Base-by-base conservation (phyloP, 2,113 vertebrate genomes). In the Potamarius usumacintae region DNA sequence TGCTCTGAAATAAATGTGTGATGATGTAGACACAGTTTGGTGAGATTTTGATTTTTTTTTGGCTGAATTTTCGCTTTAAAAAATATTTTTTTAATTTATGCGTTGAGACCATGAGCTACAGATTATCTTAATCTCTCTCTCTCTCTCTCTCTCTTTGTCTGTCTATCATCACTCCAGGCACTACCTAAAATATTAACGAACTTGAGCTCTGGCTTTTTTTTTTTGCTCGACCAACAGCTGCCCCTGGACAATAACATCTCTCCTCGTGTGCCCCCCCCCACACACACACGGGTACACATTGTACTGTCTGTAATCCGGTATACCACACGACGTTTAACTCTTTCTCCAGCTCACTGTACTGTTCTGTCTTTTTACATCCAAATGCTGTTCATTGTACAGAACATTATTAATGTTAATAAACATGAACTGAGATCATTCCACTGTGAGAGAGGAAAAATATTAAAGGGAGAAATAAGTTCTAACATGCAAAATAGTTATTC, bases 171-270 rank as follows among this genome's bases (percentile, higher is more conserved):
- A 72, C 86, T 91, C 67, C 67, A 62, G 79, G 30, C 3, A 62
- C 55, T 86, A 17, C 82, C 88, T 96, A 87, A 96, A 96, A 96
- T 94, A 96, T 96, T 96, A 92, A 96, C 91, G 17, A 89, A 87
- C 27, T 87, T n/a, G 76, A 67, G 85, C 80, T 87, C 85, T 84
- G 87, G 86, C 60, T 62, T 90, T 79, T 84, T 85, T 80, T 30
- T 89, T 42, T 42, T 42, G 79, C 93, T 87, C 91, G 92, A 94
- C 92, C 93, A 94, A 92, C 92, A 60, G 90, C 86, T 89, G 57
- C 86, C 88, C 89, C 88, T 34, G 62, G 34, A 91, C 90, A 92
- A 88, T 78, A 85, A 69, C n/a, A 63, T 84, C 74, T 85, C 76
- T 87, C 88, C 34, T 42, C 34, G 34, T 42, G 34, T 42, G 34